phyloP scores from a whole-genome alignment of 2,888 invertebrate species.

The Baccha elongata region DNA sequence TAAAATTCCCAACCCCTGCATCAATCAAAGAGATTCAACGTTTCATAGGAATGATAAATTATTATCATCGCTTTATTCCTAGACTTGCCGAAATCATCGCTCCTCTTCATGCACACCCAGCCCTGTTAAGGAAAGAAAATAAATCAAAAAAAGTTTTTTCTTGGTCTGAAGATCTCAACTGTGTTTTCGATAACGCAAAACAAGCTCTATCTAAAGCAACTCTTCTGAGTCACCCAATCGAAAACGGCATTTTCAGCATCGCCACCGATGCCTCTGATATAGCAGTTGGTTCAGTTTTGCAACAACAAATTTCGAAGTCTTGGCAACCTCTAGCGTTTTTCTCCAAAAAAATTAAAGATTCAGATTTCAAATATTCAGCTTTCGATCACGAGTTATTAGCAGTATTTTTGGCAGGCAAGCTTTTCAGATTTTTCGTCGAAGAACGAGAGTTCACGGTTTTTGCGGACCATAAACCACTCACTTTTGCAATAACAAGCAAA shows the following conservation, averaged over 20 bases:
- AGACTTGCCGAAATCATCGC: constrained; percentile 2
- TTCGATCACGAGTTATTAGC: constrained; percentile 75
- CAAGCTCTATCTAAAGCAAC: constrained; percentile 8
- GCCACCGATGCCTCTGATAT: constrained; percentile 69
- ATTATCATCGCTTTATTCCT: constrained; percentile 9
- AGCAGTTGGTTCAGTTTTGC: constrained; percentile 74
- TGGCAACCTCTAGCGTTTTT: constrained; percentile 76
- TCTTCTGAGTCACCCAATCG: constrained; percentile 30
- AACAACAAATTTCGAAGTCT: constrained; percentile 61
- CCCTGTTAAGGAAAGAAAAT: neutral
- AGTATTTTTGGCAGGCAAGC: constrained; percentile 67
- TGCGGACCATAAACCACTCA: too few relatives aligned
- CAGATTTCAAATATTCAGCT: constrained; percentile 75
- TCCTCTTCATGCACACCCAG: constrained; percentile 14
- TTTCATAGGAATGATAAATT: constrained; percentile 9
- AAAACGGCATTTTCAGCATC: constrained; percentile 2
- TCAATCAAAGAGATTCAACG: constrained; percentile 1
- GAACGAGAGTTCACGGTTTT: too few relatives aligned
- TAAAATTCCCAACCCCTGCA: neutral
- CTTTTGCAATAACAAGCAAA: too few relatives aligned
- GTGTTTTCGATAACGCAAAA: constrained; percentile 8
- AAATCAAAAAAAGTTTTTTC: neutral
- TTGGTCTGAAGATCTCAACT: constrained; percentile 21
- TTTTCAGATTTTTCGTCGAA: too few relatives aligned
- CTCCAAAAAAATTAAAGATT: constrained; percentile 73